Percentiles rank a stretch among this genome's conserved stretches.
Evolutionary conservation across 2,113 vertebrate species (phyloP).

Genomic region (Equus quagga): DNA sequence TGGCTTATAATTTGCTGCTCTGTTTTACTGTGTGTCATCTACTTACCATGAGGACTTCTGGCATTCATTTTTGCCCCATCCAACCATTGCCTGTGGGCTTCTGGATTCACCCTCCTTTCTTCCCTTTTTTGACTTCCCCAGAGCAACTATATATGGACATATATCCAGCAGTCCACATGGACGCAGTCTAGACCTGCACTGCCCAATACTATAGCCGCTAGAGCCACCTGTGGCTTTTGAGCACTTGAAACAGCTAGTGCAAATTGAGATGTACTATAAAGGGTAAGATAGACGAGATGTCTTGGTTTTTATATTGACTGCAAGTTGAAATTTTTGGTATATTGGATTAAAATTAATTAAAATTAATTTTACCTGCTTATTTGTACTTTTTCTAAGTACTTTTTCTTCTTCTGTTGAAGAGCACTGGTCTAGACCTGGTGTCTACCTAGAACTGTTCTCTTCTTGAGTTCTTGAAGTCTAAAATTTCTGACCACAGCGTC

Average conservation of each 20-base stretch:
- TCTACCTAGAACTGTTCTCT: neutral
- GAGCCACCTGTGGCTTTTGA: neutral
- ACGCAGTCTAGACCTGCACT: neutral
- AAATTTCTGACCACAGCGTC: neutral
- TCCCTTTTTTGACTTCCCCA: neutral
- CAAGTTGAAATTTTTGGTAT: neutral
- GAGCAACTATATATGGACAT: neutral
- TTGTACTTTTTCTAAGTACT: neutral
- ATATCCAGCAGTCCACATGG: neutral
- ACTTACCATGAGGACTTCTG: neutral
- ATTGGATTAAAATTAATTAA: neutral
- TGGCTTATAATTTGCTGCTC: neutral
- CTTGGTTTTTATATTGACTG: neutral
- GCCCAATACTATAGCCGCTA: neutral
- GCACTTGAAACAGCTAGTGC: neutral
- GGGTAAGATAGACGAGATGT: neutral
- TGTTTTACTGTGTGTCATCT: neutral
- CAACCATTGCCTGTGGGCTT: neutral
- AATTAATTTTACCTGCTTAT: neutral
- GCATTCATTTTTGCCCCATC: neutral
- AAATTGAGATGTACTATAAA: neutral
- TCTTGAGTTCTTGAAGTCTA: conserved; percentile 5
- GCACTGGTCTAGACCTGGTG: neutral
- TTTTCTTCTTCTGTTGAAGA: neutral
- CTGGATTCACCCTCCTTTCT: neutral